phyloP scores from a whole-genome alignment of 2,888 invertebrate genomes.

The Drosophila flavopinicola region DNA sequence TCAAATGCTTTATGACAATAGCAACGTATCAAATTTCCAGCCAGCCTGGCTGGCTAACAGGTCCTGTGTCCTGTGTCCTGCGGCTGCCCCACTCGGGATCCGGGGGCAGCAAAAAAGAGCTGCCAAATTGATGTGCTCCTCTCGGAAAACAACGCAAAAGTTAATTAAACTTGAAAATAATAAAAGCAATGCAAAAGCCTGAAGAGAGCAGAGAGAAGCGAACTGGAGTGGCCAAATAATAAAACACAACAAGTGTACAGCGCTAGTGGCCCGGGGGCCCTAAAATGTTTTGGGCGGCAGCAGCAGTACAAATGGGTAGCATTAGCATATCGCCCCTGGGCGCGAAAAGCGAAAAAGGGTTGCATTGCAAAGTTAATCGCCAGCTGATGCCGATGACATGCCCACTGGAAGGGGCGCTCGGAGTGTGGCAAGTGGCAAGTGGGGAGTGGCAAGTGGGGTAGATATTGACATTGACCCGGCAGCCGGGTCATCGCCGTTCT shows the following conservation, averaged over 20 bases:
- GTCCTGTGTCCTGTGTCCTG: constrained; percentile 29
- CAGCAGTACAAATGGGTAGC: constrained; percentile 51
- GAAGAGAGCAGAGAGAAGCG: no score
- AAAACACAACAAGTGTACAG: constrained; percentile 72
- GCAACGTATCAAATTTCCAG: constrained; percentile 69
- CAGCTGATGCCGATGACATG: constrained; percentile 75
- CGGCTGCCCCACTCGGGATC: no score
- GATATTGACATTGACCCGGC: constrained; percentile 52
- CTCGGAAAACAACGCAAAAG: constrained; percentile 70
- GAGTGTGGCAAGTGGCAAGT: constrained; percentile 16
- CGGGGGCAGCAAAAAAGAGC: constrained; percentile 49
- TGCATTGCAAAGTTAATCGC: constrained; percentile 74
- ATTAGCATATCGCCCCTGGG: constrained; percentile 76
- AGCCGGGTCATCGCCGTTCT: not conserved
- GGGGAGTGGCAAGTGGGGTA: constrained; percentile 61
- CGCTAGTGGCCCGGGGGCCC: constrained; percentile 35
- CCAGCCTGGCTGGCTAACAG: constrained; percentile 27
- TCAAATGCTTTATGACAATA: constrained; percentile 42
- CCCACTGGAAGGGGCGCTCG: constrained; percentile 22
- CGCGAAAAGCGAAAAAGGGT: constrained; percentile 64
- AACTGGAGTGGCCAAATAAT: constrained; percentile 62
- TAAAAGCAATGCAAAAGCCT: constrained; percentile 61
- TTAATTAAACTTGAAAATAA: constrained; percentile 78
- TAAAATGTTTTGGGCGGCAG: no score
- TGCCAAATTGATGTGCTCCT: constrained; percentile 69